A percentile compares a stretch with the other conserved stretches of the same genome.
These are phyloP conservation scores for Drosophila setosimentum DNA, from an alignment of 2,888 invertebrate species.

Conservation along the genomic window DNA sequence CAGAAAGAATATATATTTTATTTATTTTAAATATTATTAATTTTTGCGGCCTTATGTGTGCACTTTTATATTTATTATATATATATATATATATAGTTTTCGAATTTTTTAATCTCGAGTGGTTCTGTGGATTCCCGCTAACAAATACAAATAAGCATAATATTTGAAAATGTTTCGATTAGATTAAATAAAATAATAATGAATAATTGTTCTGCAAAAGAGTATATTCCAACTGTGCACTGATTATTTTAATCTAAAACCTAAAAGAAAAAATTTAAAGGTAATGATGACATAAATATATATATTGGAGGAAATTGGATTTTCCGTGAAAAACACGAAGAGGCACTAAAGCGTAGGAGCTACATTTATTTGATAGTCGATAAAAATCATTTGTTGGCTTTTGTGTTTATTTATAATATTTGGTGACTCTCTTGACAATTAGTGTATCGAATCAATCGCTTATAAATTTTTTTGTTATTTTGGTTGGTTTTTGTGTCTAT, in stretches of 20 bases:
- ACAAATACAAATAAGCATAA: not conserved
- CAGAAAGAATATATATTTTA: not conserved
- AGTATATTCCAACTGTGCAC: not conserved
- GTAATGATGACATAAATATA: not conserved
- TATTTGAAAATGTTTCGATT: not conserved
- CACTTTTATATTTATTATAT: not conserved
- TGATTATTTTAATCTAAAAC: not conserved
- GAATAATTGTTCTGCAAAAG: not conserved
- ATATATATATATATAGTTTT: not conserved
- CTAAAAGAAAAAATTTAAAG: not conserved
- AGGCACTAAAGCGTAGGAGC: not conserved
- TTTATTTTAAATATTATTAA: too few species aligned
- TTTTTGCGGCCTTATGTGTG: too few species aligned
- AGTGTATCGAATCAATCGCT: not conserved
- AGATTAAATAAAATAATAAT: not conserved
- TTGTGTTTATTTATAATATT: not conserved
- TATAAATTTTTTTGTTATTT: not conserved
- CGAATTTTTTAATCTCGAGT: not conserved
- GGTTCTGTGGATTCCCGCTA: not conserved
- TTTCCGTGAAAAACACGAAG: not conserved
- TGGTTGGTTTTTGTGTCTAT: not conserved
- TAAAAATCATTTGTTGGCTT: not conserved
- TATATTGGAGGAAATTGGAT: not conserved
- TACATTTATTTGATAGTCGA: not conserved
- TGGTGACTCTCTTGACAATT: not conserved